Evolutionary conservation across 1,140 invertebrate genomes (phyloP).

Genomic region (Eumeta japonica): DNA sequence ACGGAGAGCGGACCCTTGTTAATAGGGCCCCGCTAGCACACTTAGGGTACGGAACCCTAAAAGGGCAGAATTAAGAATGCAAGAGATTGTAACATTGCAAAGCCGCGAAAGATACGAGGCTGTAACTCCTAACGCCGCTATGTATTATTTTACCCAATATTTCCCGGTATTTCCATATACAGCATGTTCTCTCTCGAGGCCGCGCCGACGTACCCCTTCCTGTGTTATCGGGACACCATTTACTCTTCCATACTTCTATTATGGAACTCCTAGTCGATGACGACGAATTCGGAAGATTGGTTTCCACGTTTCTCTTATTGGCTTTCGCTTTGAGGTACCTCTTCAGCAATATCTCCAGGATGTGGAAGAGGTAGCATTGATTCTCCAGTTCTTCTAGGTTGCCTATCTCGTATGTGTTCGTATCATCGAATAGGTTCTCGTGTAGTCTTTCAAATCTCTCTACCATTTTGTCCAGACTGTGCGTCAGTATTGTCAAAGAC

Average conservation of each 20-base stretch:
- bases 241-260: slow-evolving; percentile 33
- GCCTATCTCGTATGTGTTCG: slow-evolving; percentile 15
- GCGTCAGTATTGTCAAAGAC: slow-evolving; percentile 30
- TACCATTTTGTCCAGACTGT: slow-evolving; percentile 31
- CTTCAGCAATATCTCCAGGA: slow-evolving; percentile 30
- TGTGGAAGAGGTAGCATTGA: slow-evolving; percentile 28
- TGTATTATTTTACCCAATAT: slow-evolving; percentile 38
- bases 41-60: too few species aligned
- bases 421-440: slow-evolving; percentile 7
- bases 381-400: slow-evolving; percentile 25
- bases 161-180: slow-evolving; percentile 19
- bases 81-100: slow-evolving; percentile 40
- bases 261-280: slow-evolving; percentile 26
- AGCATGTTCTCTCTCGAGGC: slow-evolving; percentile 17
- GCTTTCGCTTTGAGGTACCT: slow-evolving; percentile 16
- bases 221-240: slow-evolving; percentile 28
- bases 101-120: slow-evolving; percentile 31
- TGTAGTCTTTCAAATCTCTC: slow-evolving; percentile 18
- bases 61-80: slow-evolving; percentile 19
- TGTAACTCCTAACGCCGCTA: slow-evolving; percentile 28
- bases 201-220: slow-evolving; percentile 9
- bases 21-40: too few species aligned
- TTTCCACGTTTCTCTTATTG: slow-evolving; percentile 11
- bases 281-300: slow-evolving; percentile 18
- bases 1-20: too few species aligned